These are phyloP conservation scores for Coenonympha arcania DNA, from an alignment of 2,888 invertebrate species.

Conservation along the genomic window DNA sequence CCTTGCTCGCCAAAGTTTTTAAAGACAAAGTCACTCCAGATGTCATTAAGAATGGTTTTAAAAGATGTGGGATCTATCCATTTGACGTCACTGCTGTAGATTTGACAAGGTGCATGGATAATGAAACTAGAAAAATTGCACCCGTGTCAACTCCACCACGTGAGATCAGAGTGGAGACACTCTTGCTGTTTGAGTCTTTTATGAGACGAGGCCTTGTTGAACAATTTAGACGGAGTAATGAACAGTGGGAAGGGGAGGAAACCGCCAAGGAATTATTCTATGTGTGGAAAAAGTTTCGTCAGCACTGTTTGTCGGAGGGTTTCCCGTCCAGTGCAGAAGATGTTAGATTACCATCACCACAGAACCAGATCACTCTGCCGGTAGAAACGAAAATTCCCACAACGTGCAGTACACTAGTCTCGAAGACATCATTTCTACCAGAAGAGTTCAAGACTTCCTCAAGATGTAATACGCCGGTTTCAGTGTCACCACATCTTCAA, in stretches of 20 bases:
- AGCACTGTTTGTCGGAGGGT: slow-evolving; percentile 3
- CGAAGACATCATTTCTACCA: neutral
- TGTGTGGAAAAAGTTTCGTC: neutral
- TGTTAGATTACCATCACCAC: neutral
- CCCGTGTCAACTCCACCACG: neutral
- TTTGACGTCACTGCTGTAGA: neutral
- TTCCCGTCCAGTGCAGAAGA: neutral
- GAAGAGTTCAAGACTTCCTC: neutral
- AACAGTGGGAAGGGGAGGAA: neutral
- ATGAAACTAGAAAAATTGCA: neutral
- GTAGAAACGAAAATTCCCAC: neutral
- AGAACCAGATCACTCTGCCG: no score
- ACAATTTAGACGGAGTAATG: neutral
- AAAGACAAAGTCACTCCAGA: slow-evolving; percentile 1
- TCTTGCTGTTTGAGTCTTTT: neutral
- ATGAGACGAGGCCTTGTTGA: neutral
- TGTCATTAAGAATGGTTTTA: neutral
- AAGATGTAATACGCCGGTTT: no score
- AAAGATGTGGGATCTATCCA: neutral
- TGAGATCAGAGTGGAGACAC: neutral
- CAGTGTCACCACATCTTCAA: no score
- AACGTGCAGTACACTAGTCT: neutral
- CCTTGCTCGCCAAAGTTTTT: neutral
- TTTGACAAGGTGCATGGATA: neutral
- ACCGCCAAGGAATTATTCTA: neutral